A percentile compares a stretch with the other conserved stretches of the same genome.
Evolutionary conservation across 2,888 invertebrate species (phyloP).

Genomic region (Stenolophus ochropezus): DNA sequence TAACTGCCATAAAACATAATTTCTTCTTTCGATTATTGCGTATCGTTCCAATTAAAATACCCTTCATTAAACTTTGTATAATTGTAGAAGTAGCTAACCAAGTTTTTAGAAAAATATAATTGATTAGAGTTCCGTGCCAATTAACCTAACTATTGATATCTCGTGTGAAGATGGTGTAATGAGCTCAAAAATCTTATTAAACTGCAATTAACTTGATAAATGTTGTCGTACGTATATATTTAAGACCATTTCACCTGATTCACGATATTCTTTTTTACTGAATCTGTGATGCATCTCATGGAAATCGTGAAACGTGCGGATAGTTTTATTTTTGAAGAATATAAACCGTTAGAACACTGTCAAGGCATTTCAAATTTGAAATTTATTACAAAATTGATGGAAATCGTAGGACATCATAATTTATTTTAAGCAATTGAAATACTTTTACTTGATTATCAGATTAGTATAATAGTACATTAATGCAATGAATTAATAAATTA

Average conservation of each 20-base stretch:
- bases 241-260: neutral
- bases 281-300: neutral
- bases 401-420: too few relatives aligned
- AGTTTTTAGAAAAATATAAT: neutral
- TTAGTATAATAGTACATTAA: too few relatives aligned
- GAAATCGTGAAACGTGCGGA: neutral
- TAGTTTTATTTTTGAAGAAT: neutral
- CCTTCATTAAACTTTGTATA: neutral
- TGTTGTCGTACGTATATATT: neutral
- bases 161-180: neutral
- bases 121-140: neutral
- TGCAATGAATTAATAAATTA: too few relatives aligned
- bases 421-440: too few relatives aligned
- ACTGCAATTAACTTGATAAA: neutral
- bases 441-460: too few relatives aligned
- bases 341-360: too few relatives aligned
- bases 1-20: neutral
- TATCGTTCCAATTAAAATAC: neutral
- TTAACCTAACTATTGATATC: neutral
- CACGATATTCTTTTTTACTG: neutral
- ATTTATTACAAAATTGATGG: too few relatives aligned
- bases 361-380: too few relatives aligned
- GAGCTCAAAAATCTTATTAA: neutral
- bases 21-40: neutral
- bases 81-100: neutral